phyloP scores from a whole-genome alignment of 2,113 vertebrate genomes.

The Ramphastos sulfuratus region DNA sequence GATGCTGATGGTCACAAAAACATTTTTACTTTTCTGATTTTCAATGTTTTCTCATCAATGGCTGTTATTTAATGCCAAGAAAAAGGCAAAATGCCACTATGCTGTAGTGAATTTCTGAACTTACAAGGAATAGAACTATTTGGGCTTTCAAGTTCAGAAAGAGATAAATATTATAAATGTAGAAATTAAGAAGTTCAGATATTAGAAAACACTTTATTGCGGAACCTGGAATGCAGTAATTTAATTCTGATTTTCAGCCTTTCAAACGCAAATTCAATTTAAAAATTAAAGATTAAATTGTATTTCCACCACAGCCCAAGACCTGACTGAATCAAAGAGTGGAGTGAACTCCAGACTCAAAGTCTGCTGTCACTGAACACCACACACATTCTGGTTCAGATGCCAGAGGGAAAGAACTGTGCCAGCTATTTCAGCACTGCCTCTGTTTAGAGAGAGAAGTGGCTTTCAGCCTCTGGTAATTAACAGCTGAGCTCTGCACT shows the following conservation, averaged over 20 bases:
- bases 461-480: not conserved
- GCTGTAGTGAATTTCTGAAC: not conserved
- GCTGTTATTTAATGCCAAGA: not conserved
- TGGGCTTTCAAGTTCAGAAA: not conserved
- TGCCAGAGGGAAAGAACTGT: not conserved
- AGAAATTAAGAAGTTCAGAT: not conserved
- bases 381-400: not conserved
- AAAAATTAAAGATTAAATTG: not conserved
- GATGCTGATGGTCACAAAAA: not conserved
- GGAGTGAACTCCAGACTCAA: not conserved
- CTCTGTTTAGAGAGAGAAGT: not conserved
- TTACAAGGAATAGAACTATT: not conserved
- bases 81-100: not conserved
- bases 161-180: not conserved
- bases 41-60: not conserved
- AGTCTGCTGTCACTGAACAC: not conserved
- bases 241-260: not conserved
- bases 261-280: not conserved
- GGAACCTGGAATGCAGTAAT: not conserved
- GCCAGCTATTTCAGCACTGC: not conserved
- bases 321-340: not conserved
- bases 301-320: not conserved
- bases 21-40: constrained; percentile 24
- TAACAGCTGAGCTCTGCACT: not conserved
- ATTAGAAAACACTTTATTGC: not conserved